Conservation (phyloP, 2,113 vertebrate species). For the Salvelinus namaycush region DNA sequence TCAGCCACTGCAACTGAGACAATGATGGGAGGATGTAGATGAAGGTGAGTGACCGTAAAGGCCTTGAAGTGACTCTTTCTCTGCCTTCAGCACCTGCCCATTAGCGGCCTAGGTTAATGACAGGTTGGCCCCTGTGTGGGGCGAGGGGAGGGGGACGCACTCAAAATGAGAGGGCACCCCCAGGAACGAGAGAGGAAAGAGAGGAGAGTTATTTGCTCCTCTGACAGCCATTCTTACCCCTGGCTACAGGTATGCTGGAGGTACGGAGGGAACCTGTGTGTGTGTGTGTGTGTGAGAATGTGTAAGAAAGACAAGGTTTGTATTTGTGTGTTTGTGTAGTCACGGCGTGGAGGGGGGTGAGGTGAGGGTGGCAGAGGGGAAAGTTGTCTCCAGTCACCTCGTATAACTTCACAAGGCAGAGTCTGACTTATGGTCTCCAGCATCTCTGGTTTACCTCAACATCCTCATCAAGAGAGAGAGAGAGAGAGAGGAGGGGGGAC, state of each 20-base stretch:
- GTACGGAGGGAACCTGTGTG: neutral
- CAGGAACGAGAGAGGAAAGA: slow-evolving; percentile 35
- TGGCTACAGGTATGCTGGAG: slow-evolving; percentile 4
- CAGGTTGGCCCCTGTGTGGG: slow-evolving; percentile 50
- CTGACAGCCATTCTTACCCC: slow-evolving; percentile 15
- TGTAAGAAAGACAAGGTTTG: neutral
- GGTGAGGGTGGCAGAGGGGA: slow-evolving; percentile 5
- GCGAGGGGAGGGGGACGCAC: slow-evolving; percentile 48
- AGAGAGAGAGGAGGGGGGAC: neutral
- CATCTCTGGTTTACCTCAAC: slow-evolving; percentile 23
- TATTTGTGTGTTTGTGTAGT: neutral
- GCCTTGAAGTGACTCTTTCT: slow-evolving; percentile 44
- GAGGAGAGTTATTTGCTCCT: slow-evolving; percentile 34
- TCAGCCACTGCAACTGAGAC: neutral
- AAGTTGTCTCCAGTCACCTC: slow-evolving; percentile 52
- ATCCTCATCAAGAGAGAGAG: slow-evolving; percentile 14
- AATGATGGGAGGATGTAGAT: slow-evolving; percentile 41
- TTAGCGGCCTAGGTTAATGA: slow-evolving; percentile 74
- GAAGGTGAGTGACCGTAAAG: slow-evolving; percentile 24
- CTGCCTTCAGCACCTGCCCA: slow-evolving; percentile 68
- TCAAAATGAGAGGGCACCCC: slow-evolving; percentile 57
- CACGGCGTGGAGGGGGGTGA: neutral
- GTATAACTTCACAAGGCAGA: slow-evolving; percentile 49
- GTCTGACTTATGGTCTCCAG: slow-evolving; percentile 25
- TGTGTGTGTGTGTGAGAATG: slow-evolving; percentile 1